These are phyloP conservation scores for Brassicogethes aeneus DNA, from an alignment of 2,888 invertebrate genomes.

Conservation along the genomic window DNA sequence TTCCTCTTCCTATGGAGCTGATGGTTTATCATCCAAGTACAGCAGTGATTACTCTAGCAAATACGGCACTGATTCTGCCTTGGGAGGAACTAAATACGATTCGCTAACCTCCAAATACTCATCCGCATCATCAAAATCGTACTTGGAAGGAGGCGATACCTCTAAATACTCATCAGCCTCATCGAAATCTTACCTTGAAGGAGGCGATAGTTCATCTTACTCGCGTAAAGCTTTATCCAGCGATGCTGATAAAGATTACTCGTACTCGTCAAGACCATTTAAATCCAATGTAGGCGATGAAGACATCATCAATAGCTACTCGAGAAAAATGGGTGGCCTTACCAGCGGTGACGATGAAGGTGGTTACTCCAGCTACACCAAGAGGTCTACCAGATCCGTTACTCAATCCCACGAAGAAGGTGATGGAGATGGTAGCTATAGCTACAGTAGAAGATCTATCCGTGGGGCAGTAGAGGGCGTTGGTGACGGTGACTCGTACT, in stretches of 20 bases:
- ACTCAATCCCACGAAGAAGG: constrained; percentile 14
- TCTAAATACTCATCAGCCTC: constrained; percentile 18
- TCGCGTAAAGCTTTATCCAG: constrained; percentile 17
- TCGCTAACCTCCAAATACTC: constrained; percentile 15
- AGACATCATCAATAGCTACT: constrained; percentile 12
- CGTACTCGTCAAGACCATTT: constrained; percentile 10
- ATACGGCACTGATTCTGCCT: constrained; percentile 5
- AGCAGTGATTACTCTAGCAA: constrained; percentile 6
- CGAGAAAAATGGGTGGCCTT: constrained; percentile 16
- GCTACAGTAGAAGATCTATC: constrained; percentile 24
- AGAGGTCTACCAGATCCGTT: constrained; percentile 18
- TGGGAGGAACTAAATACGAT: constrained; percentile 17
- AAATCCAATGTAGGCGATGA: constrained; percentile 9
- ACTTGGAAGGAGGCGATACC: constrained; percentile 14
- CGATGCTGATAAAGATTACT: constrained; percentile 10
- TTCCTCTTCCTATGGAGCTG: constrained; percentile 17
- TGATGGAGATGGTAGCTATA: constrained; percentile 21
- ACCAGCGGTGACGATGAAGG: neutral
- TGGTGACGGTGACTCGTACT: constrained; percentile 29
- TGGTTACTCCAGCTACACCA: constrained; percentile 17
- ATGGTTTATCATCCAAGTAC: constrained; percentile 4
- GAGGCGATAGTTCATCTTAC: constrained; percentile 21
- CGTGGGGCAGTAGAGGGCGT: constrained; percentile 23
- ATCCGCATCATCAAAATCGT: constrained; percentile 17
- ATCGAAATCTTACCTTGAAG: constrained; percentile 9